A percentile compares a stretch with the other conserved stretches of the same genome.
Conservation (phyloP, 2,113 vertebrate species). For the Caloenas nicobarica region DNA sequence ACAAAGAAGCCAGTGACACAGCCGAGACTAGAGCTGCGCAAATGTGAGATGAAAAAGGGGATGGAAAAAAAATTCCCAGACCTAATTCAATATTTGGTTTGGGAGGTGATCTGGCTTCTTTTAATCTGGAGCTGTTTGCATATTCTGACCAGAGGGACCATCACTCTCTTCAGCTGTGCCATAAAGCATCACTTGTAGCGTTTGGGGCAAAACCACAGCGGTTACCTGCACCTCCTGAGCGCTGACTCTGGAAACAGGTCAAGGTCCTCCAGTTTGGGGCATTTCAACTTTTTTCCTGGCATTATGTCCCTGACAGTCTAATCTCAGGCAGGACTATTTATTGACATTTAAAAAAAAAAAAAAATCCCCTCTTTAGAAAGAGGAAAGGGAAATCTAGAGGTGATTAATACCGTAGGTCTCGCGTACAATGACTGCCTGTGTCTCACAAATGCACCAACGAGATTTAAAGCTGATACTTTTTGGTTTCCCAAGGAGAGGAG, state of each 20-base stretch:
- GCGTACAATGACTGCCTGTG: neutral
- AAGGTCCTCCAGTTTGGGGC: neutral
- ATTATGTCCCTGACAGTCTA: neutral
- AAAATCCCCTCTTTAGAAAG: neutral
- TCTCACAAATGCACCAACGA: neutral
- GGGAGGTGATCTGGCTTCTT: constrained; percentile 57
- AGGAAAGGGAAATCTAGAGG: constrained; percentile 9
- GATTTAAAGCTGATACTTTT: neutral
- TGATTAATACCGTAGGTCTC: neutral
- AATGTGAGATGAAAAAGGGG: constrained; percentile 26
- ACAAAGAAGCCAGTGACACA: constrained; percentile 58
- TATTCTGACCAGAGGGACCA: constrained; percentile 17
- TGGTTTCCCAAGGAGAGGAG: constrained; percentile 28
- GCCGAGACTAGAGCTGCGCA: neutral
- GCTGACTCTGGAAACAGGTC: neutral
- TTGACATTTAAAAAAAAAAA: neutral
- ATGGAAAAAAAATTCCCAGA: neutral
- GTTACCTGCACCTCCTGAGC: neutral
- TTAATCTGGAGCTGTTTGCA: constrained; percentile 42
- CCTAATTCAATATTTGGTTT: constrained; percentile 52
- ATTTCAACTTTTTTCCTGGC: neutral
- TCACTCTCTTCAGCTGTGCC: neutral
- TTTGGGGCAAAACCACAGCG: neutral
- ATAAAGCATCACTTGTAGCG: constrained; percentile 26
- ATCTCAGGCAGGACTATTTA: constrained; percentile 15